Percentiles rank a stretch among this genome's conserved stretches.
These are phyloP conservation scores for Casuarius casuarius DNA, from an alignment of 2,113 vertebrate species.

Conservation along the genomic window DNA sequence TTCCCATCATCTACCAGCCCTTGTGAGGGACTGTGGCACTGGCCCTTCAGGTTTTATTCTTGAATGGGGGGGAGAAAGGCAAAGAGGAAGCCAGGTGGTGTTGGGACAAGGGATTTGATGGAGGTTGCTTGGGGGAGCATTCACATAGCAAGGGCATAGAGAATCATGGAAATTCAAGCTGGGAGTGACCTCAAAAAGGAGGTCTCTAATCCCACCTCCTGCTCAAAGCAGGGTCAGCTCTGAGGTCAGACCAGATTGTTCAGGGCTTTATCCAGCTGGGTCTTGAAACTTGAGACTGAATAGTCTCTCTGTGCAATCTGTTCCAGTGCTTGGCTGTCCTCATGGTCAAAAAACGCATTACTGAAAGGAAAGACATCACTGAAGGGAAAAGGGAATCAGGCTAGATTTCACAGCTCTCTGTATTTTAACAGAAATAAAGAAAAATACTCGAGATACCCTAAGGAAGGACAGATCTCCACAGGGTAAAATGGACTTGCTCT, in stretches of 20 bases:
- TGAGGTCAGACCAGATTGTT: not conserved
- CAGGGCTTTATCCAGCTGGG: not conserved
- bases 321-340: not conserved
- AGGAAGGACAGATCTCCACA: not conserved
- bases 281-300: not conserved
- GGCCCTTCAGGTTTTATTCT: not conserved
- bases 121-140: not conserved
- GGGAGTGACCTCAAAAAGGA: not conserved
- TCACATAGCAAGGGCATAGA: not conserved
- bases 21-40: not conserved
- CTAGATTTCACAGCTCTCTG: not conserved
- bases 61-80: not conserved
- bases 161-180: not conserved
- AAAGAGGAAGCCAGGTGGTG: not conserved
- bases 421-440: not conserved
- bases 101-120: not conserved
- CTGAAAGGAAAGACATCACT: not conserved
- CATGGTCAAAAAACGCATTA: not conserved
- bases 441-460: not conserved
- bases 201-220: not conserved
- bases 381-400: fast-evolving
- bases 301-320: not conserved
- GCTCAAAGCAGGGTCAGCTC: not conserved
- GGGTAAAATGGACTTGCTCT: not conserved
- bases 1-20: not conserved